These are phyloP conservation scores for Hapalemur alaotrensis DNA, from an alignment of 2,797 vertebrate species.

Conservation along the genomic window DNA sequence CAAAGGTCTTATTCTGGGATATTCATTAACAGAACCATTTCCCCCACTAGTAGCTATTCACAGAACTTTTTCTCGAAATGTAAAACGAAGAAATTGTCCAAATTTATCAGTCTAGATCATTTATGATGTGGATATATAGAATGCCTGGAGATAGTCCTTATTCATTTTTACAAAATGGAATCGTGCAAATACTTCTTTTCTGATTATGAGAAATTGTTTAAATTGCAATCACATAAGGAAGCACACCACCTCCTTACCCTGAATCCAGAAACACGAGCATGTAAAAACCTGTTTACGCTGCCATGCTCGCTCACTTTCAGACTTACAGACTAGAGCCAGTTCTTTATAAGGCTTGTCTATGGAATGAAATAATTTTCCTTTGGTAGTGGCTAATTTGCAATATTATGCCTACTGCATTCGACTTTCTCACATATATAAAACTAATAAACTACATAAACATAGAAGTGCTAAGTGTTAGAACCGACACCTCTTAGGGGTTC, in stretches of 20 bases:
- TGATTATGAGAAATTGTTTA: neutral
- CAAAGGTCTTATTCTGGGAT: neutral
- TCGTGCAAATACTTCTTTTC: neutral
- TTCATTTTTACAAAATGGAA: neutral
- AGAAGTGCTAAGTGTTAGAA: slow-evolving; percentile 61
- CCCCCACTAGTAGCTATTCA: neutral
- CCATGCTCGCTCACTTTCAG: neutral
- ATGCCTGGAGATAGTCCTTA: neutral
- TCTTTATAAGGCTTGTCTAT: neutral
- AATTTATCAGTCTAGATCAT: neutral
- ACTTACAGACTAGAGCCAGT: neutral
- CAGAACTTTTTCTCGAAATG: neutral
- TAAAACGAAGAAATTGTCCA: neutral
- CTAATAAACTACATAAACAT: slow-evolving; percentile 70
- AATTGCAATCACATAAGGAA: neutral
- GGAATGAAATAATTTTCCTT: slow-evolving; percentile 46
- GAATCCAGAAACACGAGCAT: neutral
- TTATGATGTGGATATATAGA: neutral
- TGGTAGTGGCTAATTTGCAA: slow-evolving; percentile 60
- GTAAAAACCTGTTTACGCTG: slow-evolving; percentile 28
- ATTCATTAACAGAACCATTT: neutral
- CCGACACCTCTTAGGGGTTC: slow-evolving; percentile 48
- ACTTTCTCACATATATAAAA: slow-evolving; percentile 73
- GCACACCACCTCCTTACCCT: neutral
- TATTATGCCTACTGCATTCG: slow-evolving; percentile 45